phyloP scores from a whole-genome alignment of 2,113 vertebrate species.

The Ia io region DNA sequence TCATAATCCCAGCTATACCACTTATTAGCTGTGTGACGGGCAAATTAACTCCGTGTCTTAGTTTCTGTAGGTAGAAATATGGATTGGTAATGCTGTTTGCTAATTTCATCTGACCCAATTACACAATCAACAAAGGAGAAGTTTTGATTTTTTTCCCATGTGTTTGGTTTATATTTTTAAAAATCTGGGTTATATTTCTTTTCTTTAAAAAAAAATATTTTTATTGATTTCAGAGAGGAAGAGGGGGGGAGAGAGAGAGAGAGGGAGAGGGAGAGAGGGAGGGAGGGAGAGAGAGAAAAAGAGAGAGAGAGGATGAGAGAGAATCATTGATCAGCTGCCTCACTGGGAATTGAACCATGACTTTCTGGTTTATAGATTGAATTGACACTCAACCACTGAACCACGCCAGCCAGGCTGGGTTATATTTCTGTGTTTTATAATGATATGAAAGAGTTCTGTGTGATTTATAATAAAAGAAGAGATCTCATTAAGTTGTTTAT shows the following conservation, averaged over 20 bases:
- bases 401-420: neutral
- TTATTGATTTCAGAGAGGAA: no score
- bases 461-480: constrained; percentile 18
- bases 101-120: constrained; percentile 24
- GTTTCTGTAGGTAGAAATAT: constrained; percentile 27
- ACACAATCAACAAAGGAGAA: neutral
- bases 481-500: neutral
- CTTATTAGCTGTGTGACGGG: neutral
- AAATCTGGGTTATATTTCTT: constrained; percentile 15
- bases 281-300: no score
- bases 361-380: no score
- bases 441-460: neutral
- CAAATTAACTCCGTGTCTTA: neutral
- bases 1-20: neutral
- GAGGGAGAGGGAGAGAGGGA: no score
- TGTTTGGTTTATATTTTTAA: constrained; percentile 46
- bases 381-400: no score
- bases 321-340: no score
- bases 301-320: no score
- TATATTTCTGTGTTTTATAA: constrained; percentile 36
- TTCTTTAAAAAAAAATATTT: no score
- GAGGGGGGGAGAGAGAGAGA: no score
- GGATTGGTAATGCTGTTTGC: neutral
- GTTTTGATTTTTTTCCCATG: neutral
- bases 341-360: no score